Percentiles rank a stretch among this genome's conserved stretches.
Conservation (phyloP, 2,888 invertebrate species). For the Subacronicta megacephala region DNA sequence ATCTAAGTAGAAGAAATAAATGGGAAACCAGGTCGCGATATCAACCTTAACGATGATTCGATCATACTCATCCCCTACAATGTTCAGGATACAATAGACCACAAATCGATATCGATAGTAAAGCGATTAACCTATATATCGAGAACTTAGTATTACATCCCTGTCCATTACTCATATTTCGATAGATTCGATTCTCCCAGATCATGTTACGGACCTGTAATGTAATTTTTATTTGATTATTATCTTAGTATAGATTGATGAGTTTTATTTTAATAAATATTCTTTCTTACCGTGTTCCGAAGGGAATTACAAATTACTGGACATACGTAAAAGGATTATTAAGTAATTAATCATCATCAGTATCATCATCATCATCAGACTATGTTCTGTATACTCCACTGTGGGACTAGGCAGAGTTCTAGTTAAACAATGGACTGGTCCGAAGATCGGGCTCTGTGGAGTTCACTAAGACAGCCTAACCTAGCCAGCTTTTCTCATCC, state of each 20-base stretch:
- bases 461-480: too few species aligned
- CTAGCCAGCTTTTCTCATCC: too few species aligned
- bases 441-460: too few species aligned
- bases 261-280: neutral
- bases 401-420: too few species aligned
- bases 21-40: slow-evolving; percentile 19
- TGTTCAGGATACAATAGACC: slow-evolving; percentile 32
- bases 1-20: neutral
- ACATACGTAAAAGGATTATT: too few species aligned
- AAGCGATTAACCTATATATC: slow-evolving; percentile 57
- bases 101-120: slow-evolving; percentile 32
- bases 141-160: slow-evolving; percentile 44
- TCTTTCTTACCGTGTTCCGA: neutral
- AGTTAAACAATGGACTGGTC: too few species aligned
- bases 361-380: too few species aligned
- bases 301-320: too few species aligned
- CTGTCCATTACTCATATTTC: slow-evolving; percentile 38
- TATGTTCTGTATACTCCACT: too few species aligned
- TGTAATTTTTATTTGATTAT: slow-evolving; percentile 21
- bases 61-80: slow-evolving; percentile 29
- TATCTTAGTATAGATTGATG: slow-evolving; percentile 36
- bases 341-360: too few species aligned
- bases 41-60: slow-evolving; percentile 19
- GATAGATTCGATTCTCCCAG: slow-evolving; percentile 34
- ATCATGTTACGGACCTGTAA: slow-evolving; percentile 31